Evolutionary conservation across 2,113 vertebrate species (phyloP), one percentile per base, ranked within the genome.

Genomic region (Psilopogon haemacephalus): DNA sequence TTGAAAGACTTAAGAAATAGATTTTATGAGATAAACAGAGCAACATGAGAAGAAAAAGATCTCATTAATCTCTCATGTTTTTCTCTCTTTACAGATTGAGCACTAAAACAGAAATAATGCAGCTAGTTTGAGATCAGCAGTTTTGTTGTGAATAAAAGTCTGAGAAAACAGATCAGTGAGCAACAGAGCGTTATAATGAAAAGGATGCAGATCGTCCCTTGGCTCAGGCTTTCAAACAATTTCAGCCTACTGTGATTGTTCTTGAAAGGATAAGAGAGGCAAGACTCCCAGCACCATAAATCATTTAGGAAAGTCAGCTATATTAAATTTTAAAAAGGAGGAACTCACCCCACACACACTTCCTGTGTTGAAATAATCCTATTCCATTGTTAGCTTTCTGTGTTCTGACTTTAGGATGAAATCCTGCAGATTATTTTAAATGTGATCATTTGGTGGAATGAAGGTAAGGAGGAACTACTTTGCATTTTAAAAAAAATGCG

Each of bases 41-140:
- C 38, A 95, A 92, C 70, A 85, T 52, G 42, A 91, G 84, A 91
- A 88, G 77, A 69, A 93, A 93, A 96, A 85, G 70, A 73, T 95
- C 86, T 94, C 91, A 95, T 96, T 97, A 96, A 96, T 96, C 90
- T 96, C 86, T 85, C 55, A 19, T 86, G 77, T 90, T 96, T 96
- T 97, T 88, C 82, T 89, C 81, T 88, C 42, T 77, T 88, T 92
- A 85, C 71, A 95, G 93, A 85, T 67, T 83, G 87, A 96, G 28
- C 73, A 88, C 58, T 94, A 94, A 96, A 96, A 32, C 82, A 95
- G 91, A 96, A 96, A 89, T 88, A 96, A 96, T 87, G 88, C 71
- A 84, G 71, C 74, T 76, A 59, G 74, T 91, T 96, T 88, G 68
- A 91, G 85, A 96, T 94, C 93, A 94, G 94, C 86, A 96, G 46